Evolutionary conservation across 2,797 vertebrate genomes (phyloP), one percentile per base, ranked within the genome.

Genomic region (Leptodactylus fallax): DNA sequence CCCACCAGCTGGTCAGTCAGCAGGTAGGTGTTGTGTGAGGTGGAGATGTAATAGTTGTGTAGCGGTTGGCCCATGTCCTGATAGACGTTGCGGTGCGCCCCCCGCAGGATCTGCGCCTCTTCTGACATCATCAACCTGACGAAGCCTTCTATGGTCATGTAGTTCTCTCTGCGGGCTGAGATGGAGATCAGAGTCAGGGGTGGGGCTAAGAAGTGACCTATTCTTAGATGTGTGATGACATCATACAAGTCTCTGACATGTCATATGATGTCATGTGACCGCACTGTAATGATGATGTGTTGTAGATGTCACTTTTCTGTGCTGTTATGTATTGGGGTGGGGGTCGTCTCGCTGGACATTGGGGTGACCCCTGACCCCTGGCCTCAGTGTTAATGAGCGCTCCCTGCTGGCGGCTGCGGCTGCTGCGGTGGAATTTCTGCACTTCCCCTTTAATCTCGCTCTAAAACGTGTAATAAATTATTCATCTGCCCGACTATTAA

Each of bases 21-120:
- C 93, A 97, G 92, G 92, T 97, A 98, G 21, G 97, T 98, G 90
- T 97, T 98, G 93, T 98, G 97, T 76, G 97, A 98, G 55, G 95
- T 93, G 76, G 96, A 97, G 93, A 98, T 97, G 91, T 95, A 98
- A 91, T 98, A 98, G 88, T 95, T 95, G 87, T 83, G 93, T 85
- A 98, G 90, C 17, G 97, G 95, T 0, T 92, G 92, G 86, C 69
- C 94, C 96, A 98, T 98, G 90, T 97, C 93, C 90, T 97, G 96
- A 90, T 98, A 97, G 90, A 98, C 80, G 0, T 6, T 67, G 13
- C 0, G 90, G 91, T 95, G 95, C 7, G 90, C 53, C 4, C 13
- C 91, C 92, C 95, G 91, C 77, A 97, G 96, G 84, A 97, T 6
- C 0, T 92, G 93, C 89, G 94, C 95, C 51, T 96, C 95, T 4